Evolutionary conservation across 2,888 invertebrate genomes (phyloP).

Genomic region (Spicauda simplicius): DNA sequence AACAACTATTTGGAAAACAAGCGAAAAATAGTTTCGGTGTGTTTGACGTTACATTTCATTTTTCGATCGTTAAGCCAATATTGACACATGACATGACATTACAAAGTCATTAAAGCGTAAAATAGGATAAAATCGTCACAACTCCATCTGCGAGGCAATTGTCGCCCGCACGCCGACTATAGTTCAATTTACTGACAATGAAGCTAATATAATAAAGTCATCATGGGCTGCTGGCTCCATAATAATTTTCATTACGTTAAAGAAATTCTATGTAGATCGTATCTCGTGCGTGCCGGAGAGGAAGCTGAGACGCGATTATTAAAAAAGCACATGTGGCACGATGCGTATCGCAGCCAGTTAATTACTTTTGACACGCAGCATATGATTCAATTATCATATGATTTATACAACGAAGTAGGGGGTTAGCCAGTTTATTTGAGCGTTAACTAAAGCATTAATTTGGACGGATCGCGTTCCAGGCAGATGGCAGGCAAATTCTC

Average conservation of each 20-base stretch:
- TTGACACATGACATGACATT: constrained; percentile 37
- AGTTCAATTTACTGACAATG: constrained; percentile 80
- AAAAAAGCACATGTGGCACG: constrained; percentile 81
- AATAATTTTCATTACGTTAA: constrained; percentile 78
- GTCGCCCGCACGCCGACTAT: constrained; percentile 63
- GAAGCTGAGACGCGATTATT: constrained; percentile 77
- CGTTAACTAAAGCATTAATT: constrained; percentile 78
- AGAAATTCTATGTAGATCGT: constrained; percentile 78
- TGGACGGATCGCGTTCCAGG: constrained; percentile 65
- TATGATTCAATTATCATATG: constrained; percentile 85
- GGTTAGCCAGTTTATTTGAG: constrained; percentile 69
- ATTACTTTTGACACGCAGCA: constrained; percentile 84
- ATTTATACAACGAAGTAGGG: constrained; percentile 73
- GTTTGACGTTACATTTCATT: not conserved
- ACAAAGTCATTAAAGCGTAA: constrained; percentile 45
- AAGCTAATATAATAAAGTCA: constrained; percentile 78
- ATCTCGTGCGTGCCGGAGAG: constrained; percentile 78
- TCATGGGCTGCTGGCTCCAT: constrained; percentile 63
- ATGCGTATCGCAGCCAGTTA: constrained; percentile 83
- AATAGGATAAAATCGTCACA: constrained; percentile 50
- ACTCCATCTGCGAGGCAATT: constrained; percentile 61
- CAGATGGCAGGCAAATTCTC: constrained; percentile 75
- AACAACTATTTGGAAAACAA: constrained; percentile 5
- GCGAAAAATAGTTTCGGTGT: not conserved
- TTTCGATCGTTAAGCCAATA: constrained; percentile 1